Evolutionary conservation across 1,140 invertebrate genomes (phyloP).

Genomic region (Drosophila nigrodunni): DNA sequence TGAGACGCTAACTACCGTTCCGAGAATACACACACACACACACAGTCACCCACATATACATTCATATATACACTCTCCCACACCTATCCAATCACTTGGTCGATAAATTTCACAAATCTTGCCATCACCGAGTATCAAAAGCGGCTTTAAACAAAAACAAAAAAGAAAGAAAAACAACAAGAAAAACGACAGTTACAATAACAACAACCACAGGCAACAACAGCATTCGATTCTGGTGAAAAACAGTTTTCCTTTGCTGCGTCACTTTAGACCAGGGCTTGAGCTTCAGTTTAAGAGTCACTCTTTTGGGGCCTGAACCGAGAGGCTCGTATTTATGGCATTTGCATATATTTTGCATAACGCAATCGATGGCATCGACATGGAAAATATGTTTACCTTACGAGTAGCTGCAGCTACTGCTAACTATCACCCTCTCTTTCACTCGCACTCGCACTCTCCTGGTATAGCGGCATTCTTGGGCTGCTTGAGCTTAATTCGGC

Average conservation of each 20-base stretch:
- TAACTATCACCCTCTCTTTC: slow-evolving; percentile 9
- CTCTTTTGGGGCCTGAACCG: slow-evolving; percentile 33
- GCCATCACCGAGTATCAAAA: slow-evolving; percentile 62
- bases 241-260: slow-evolving; percentile 56
- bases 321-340: slow-evolving; percentile 77
- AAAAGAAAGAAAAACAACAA: slow-evolving; percentile 13
- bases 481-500: slow-evolving; percentile 65
- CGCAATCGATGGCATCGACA: slow-evolving; percentile 84
- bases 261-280: slow-evolving; percentile 35
- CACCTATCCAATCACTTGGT: slow-evolving; percentile 65
- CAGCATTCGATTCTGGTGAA: slow-evolving; percentile 51
- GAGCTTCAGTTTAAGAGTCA: slow-evolving; percentile 26
- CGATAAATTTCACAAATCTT: slow-evolving; percentile 82
- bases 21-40: slow-evolving; percentile 53
- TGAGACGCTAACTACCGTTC: slow-evolving; percentile 71
- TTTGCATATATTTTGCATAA: slow-evolving; percentile 84
- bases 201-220: slow-evolving; percentile 14
- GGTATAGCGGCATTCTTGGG: slow-evolving; percentile 47
- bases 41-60: slow-evolving; percentile 51
- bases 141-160: slow-evolving; percentile 51
- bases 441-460: not conserved
- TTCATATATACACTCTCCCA: slow-evolving; percentile 45
- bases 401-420: slow-evolving; percentile 38
- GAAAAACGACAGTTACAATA: slow-evolving; percentile 16
- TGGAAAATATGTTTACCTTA: slow-evolving; percentile 81